Evolutionary conservation across 2,797 vertebrate genomes (phyloP).

Genomic region (Octomys mimax): DNA sequence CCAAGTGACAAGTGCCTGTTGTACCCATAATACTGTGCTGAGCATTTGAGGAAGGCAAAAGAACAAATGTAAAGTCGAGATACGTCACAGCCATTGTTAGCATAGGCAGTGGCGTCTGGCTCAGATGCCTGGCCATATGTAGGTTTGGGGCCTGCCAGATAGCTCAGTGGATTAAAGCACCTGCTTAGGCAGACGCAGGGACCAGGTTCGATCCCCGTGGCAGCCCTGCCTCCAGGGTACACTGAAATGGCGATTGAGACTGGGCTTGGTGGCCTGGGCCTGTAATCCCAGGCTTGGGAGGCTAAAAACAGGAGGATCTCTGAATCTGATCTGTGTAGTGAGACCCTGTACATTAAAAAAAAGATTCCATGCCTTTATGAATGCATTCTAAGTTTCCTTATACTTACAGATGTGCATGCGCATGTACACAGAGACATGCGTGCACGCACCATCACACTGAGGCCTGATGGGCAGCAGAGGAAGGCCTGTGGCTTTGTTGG

Average conservation of each 20-base stretch:
- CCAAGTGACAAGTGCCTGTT: neutral
- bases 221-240: no score
- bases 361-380: neutral
- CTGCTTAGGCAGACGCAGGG: no score
- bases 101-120: neutral
- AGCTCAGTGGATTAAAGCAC: no score
- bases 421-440: neutral
- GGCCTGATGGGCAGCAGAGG: neutral
- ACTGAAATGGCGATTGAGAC: no score
- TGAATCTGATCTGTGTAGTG: no score
- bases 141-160: neutral
- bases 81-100: neutral
- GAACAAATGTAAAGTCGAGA: neutral
- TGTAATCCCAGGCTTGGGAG: no score
- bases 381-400: neutral
- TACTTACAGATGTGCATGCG: neutral
- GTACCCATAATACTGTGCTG: neutral
- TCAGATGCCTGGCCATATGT: neutral
- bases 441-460: neutral
- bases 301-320: no score
- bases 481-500: neutral
- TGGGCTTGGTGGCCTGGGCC: no score
- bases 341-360: no score
- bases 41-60: neutral
- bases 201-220: no score